Evolutionary conservation across 2,797 vertebrate species (phyloP), one percentile per base, ranked within the genome.

Genomic region (Epinephelus awoara): DNA sequence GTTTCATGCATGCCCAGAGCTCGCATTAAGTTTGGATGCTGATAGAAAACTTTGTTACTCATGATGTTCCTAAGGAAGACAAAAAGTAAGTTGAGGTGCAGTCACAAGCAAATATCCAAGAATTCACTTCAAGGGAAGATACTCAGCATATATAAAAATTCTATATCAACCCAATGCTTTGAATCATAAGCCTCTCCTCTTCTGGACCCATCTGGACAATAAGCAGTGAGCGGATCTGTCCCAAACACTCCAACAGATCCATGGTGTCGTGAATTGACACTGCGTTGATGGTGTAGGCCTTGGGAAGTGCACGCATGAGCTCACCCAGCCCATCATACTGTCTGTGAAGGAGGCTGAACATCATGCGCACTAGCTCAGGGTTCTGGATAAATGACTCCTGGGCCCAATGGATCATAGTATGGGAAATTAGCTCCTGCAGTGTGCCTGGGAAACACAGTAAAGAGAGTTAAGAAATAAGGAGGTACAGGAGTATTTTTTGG

Each of bases 181-280:
- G 98, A 79, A 99, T 99, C 97, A 99, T 98, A 38, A 99, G 96
- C 69, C 97, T 96, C 93, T 99, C 98, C 86, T 99, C 98, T 86
- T 99, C 97, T 3, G 97, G 97, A 14, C 98, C 98, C 98, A 99
- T 99, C 93, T 99, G 97, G 54, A 99, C 98, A 6, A 99, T 99
- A 17, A 99, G 97, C 81, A 99, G 93, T 0, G 98, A 99, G 71
- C 98, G 97, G 91, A 99, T 98, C 94, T 98, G 98, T 5, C 97
- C 96, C 23, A 99, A 93, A 88, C 97, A 97, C 93, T 99, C 97
- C 6, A 99, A 94, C 50, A 99, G 94, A 72, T 97, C 96, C 92
- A 97, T 97, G 77, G 98, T 98, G 94, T 99, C 98, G 29, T 95
- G 95, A 50, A 98, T 92, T 0, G 97, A 98, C 46, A 95, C 95